These are phyloP conservation scores for Machimus atricapillus DNA, from an alignment of 2,888 invertebrate genomes.

Conservation along the genomic window DNA sequence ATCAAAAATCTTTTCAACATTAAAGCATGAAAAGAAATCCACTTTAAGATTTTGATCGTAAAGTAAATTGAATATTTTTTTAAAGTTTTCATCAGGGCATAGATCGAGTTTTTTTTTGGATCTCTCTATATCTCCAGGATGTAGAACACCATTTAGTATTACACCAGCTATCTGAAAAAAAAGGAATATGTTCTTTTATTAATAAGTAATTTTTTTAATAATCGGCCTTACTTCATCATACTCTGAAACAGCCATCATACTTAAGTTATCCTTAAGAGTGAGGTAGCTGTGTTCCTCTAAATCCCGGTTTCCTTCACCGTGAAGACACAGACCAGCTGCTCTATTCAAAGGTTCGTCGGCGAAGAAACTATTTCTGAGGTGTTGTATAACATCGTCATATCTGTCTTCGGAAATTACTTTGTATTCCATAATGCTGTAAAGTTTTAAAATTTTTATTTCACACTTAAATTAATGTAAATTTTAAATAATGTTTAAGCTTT, in stretches of 20 bases:
- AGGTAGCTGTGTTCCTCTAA: conserved; percentile 75
- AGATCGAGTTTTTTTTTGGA: conserved; percentile 71
- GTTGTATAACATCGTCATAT: conserved; percentile 71
- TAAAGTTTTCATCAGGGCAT: conserved; percentile 74
- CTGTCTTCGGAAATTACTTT: conserved; percentile 55
- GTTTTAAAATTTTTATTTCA: background rate
- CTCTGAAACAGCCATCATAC: conserved; percentile 72
- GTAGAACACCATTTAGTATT: conserved; percentile 77
- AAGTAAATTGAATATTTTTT: conserved; percentile 79
- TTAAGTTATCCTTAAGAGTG: conserved; percentile 78
- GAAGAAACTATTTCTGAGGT: conserved; percentile 78
- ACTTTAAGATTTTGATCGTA: conserved; percentile 74
- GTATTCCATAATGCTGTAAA: conserved; percentile 55
- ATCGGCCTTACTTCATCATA: conserved; percentile 66
- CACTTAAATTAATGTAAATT: background rate
- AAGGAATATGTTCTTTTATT: background rate
- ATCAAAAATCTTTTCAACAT: conserved; percentile 77
- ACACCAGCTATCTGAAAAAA: conserved; percentile 77
- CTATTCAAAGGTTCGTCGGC: conserved; percentile 84
- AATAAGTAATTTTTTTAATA: background rate
- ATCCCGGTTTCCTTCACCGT: conserved; percentile 74
- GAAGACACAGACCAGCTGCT: conserved; percentile 73
- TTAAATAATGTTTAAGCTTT: background rate
- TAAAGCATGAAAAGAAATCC: conserved; percentile 72
- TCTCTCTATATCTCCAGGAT: conserved; percentile 74